Evolutionary conservation across 2,888 invertebrate genomes (phyloP), one percentile per base, ranked within the genome.

Genomic region (Lasius platythorax): DNA sequence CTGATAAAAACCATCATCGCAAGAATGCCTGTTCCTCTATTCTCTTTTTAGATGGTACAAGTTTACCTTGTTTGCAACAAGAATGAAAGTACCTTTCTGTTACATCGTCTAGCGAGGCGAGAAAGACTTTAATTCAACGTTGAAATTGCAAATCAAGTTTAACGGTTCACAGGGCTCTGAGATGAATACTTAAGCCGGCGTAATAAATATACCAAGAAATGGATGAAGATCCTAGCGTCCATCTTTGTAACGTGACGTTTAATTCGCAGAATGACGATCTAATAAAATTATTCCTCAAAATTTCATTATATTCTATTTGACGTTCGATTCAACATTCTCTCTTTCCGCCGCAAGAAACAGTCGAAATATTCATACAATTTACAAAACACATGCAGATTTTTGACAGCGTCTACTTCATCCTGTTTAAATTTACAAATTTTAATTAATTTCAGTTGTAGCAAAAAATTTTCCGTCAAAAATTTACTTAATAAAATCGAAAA

Each of bases 81-180:
- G 46, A 12, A 46, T 70, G 4, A 37, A 63, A 70, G 28, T 67
- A 61, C 72, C 61, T 81, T 68, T 61, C 61, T 28, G 58, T 72
- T 61, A 72, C 28, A 67, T 12, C 50, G 37, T 61, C 46, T 33
- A 11, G 58, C 46, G 28, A 61, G 61, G 46, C 61, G 70, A 61
- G 70, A 46, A 61, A 46, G 79, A 61, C 46, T 79, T 70, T 79
- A 79, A 70, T 79, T 33, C 72, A 70, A 79, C 79, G 58, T 61
- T 79, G 72, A 79, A 79, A 79, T 79, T 79, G 79, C 79, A 79
- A 79, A 79, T 79, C 61, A 61, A 79, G 72, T 79, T 70, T 79
- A 79, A 79, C 46, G 61, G 23, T 18, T 61, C 70, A 12, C 43
- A 12, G 61, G 37, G 15, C 61, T n/a, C n/a, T 43, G 79, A 81